Conservation (phyloP, 2,797 vertebrate genomes). For the Paratrypauchen microcephalus region DNA sequence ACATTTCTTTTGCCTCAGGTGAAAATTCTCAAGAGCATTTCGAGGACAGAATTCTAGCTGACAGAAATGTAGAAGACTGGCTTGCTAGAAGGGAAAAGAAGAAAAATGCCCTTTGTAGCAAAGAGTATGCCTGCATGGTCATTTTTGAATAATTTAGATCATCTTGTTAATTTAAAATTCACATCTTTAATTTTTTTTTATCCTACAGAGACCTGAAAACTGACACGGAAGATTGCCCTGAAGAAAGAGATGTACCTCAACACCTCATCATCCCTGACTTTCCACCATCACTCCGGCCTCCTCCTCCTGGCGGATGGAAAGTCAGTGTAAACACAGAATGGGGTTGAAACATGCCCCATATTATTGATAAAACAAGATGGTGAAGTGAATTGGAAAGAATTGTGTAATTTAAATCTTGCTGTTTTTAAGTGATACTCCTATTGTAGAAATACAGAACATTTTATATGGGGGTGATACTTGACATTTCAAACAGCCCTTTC, state of each 20-base stretch:
- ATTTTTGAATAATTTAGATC: conserved; percentile 21
- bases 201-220: conserved; percentile 61
- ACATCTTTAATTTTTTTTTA: conserved; percentile 48
- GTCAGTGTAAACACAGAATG: conserved; percentile 78
- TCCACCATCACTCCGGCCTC: conserved; percentile 87
- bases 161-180: conserved; percentile 38
- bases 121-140: conserved; percentile 75
- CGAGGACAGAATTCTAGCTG: conserved; percentile 50
- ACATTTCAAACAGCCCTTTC: neutral
- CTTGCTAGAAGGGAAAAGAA: conserved; percentile 85
- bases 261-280: conserved; percentile 87
- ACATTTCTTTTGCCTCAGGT: conserved; percentile 68
- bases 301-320: conserved; percentile 81
- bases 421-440: conserved; percentile 1
- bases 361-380: conserved; percentile 5
- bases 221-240: conserved; percentile 59
- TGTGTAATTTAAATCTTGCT: neutral
- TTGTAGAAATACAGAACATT: neutral
- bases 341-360: conserved; percentile 77
- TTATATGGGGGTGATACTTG: neutral
- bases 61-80: conserved; percentile 85
- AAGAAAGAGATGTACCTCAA: conserved; percentile 75
- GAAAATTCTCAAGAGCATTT: conserved; percentile 78
- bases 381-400: neutral
- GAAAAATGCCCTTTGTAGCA: conserved; percentile 61